These are phyloP conservation scores for Bombus confusus DNA, from an alignment of 1,140 invertebrate genomes.

Conservation along the genomic window DNA sequence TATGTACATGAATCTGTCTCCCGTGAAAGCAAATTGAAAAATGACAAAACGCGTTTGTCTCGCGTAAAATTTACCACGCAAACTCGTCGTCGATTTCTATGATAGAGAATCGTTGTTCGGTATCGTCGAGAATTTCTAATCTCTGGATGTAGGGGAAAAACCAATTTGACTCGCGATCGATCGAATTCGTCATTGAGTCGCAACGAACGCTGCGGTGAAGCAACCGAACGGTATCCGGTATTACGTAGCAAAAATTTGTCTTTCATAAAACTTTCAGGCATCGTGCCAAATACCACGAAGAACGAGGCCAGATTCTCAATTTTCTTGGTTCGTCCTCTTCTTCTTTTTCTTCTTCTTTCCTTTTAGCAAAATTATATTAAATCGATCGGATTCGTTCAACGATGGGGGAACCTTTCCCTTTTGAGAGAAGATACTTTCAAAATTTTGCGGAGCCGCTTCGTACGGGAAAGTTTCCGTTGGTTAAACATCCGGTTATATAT, in stretches of 20 bases:
- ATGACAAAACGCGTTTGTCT: background rate
- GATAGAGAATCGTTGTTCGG: background rate
- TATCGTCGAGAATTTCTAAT: background rate
- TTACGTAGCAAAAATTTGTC: conserved; percentile 2
- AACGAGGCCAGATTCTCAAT: background rate
- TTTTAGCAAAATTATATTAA: background rate
- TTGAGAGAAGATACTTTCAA: conserved; percentile 32
- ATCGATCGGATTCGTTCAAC: conserved; percentile 11
- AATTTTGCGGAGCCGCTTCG: background rate
- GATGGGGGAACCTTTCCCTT: background rate
- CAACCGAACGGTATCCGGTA: background rate
- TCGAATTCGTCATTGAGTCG: conserved; percentile 11
- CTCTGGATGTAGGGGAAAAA: background rate
- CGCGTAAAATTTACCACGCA: background rate
- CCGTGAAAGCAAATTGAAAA: background rate
- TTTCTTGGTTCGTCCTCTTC: background rate
- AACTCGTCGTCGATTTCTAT: background rate
- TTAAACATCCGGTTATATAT: conserved; percentile 11
- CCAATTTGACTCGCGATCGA: background rate
- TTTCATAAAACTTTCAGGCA: background rate
- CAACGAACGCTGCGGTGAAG: conserved; percentile 7
- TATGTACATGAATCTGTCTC: background rate
- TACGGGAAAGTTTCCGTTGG: background rate
- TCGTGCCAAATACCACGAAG: conserved; percentile 20
- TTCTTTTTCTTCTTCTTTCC: background rate